Evolutionary conservation across 2,113 vertebrate species (phyloP), one percentile per base, ranked within the genome.

Genomic region (Mugil cephalus): DNA sequence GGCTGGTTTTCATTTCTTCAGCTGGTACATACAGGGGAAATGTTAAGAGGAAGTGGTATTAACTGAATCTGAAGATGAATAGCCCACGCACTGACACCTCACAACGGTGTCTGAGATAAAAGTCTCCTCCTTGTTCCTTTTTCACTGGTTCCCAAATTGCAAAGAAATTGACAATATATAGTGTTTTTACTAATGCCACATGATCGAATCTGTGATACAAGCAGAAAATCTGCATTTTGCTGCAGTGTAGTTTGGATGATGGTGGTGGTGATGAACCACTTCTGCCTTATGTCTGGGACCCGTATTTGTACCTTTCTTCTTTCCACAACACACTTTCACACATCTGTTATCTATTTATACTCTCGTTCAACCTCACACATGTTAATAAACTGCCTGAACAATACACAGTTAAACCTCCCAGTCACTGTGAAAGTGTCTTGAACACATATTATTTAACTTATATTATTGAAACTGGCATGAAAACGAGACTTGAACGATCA

Each of bases 241-340:
- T 77, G 18, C 21, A 53, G 40, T 18, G 12, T 36, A 52, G 61
- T 7, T 60, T 18, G 8, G 68, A 35, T n/a, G 7, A 35, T 24
- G 14, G 13, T 24, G 14, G 13, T 21, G n/a, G 18, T 15, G 8
- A 42, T 30, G 5, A 35, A 55, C 51, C 52, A 38, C 45, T 52
- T 50, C 54, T 70, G 69, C 61, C 70, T 79, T 67, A 62, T 52
- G 15, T 72, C 51, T 24, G 36, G 36, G 51, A 39, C 36, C 68
- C 45, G n/a, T 8, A 59, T 65, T 43, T 55, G 46, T 53, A 70
- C 61, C 3, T 6, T 43, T 21, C 3, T 52, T 21, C 40, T 62
- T 47, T 52, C 7, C 17, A 24, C 15, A 0, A 1, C 46, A 34
- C 9, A 19, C 34, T 55, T 18, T 10, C 51, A 69, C 46, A 15